Base-by-base conservation (phyloP, 2,888 invertebrate genomes). In the Gymnosoma rotundatum region DNA sequence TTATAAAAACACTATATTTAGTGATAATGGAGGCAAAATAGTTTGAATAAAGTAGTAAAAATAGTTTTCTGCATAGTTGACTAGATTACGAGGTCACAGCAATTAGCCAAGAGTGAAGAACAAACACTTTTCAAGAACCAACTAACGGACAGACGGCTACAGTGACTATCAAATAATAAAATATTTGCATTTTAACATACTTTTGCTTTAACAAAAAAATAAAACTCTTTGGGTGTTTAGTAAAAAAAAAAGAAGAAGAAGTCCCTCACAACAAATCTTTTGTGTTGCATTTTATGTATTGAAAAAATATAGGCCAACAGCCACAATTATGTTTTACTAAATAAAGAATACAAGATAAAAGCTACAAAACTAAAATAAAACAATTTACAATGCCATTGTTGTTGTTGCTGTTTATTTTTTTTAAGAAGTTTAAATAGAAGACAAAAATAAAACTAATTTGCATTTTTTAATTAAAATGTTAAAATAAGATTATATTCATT, bases 11-110 rank as follows among this genome's bases (percentile, higher is more conserved):
- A 48, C 16, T n/a, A 1, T n/a, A 48, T 14, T n/a, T 14, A n/a
- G 45, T 48, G 14, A 14, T 48, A 48, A 48, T 48, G 14, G 45
- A 14, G 6, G 16, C n/a, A 48, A 48, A 48, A 14, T 14, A 7
- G 45, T 16, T 45, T 42, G 20, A 36, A 45, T 56, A 6, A 6
- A 32, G 36, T 58, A 48, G 7, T 48, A 72, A 60, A 74, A 82
- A 79, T 69, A 82, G 85, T 86, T 86, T 85, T 87, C 86, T 86
- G 86, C 88, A 87, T 86, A 86, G 90, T 89, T 89, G 89, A 91
- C 89, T 91, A 89, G 89, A 88, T 91, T 91, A 91, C 88, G 91
- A 91, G 92, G 91, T 91, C 92, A 91, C 88, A 89, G 87, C 88
- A 89, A 90, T 90, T 91, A 90, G 89, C 88, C 89, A 89, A 91